Percentiles rank a stretch among this genome's conserved stretches.
Conservation (phyloP, 2,113 vertebrate genomes). For the Plotosus lineatus region DNA sequence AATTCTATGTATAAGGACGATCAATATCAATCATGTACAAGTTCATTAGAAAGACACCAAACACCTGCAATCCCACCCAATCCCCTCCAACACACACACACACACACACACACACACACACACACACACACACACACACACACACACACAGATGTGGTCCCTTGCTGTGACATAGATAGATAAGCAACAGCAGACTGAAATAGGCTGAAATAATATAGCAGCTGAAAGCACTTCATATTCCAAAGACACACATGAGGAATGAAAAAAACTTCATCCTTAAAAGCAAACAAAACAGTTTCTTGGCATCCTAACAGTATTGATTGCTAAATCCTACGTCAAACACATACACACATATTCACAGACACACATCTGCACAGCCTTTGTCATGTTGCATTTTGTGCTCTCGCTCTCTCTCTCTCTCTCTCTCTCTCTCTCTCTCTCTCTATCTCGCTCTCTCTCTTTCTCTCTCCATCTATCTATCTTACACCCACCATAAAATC, state of each 20-base stretch:
- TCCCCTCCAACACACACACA: slow-evolving; percentile 28
- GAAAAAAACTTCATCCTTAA: slow-evolving; percentile 45
- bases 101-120: slow-evolving; percentile 42
- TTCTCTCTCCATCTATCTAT: neutral
- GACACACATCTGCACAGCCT: neutral
- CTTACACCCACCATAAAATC: neutral
- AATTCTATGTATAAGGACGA: slow-evolving; percentile 27
- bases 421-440: neutral
- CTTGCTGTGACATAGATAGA: slow-evolving; percentile 50
- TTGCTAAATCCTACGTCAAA: slow-evolving; percentile 36
- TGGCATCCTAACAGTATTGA: slow-evolving; percentile 46
- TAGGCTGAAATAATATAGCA: slow-evolving; percentile 52
- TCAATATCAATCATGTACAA: slow-evolving; percentile 28
- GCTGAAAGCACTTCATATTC: slow-evolving; percentile 51
- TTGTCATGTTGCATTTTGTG: neutral
- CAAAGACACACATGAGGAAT: slow-evolving; percentile 34
- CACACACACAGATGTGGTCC: slow-evolving; percentile 40
- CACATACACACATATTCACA: slow-evolving; percentile 27
- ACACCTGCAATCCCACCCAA: too few relatives aligned
- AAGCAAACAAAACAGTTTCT: slow-evolving; percentile 42
- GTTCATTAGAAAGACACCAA: slow-evolving; percentile 32
- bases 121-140: slow-evolving; percentile 36
- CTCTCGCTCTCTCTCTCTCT: neutral
- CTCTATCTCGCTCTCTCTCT: neutral
- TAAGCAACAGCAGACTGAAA: slow-evolving; percentile 51